These are phyloP conservation scores for Connochaetes taurinus DNA, from an alignment of 2,113 vertebrate species.

Conservation along the genomic window DNA sequence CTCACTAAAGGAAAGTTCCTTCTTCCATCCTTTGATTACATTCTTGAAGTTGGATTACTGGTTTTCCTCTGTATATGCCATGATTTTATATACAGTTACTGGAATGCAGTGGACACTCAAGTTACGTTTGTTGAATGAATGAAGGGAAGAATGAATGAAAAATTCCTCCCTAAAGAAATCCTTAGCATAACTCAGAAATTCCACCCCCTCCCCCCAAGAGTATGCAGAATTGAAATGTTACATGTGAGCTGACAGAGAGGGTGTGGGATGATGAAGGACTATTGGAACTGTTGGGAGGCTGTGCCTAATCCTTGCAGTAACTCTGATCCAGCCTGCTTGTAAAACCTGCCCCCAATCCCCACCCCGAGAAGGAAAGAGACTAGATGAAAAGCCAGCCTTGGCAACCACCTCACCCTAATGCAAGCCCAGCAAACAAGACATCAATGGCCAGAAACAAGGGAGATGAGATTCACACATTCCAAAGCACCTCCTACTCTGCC, in stretches of 20 bases:
- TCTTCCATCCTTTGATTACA: neutral
- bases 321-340: neutral
- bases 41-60: conserved; percentile 6
- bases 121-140: conserved; percentile 24
- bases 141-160: conserved; percentile 16
- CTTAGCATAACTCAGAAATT: neutral
- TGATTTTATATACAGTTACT: neutral
- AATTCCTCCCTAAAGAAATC: conserved; percentile 23
- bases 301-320: neutral
- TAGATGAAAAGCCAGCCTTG: neutral
- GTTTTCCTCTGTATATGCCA: conserved; percentile 22
- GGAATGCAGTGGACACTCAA: neutral
- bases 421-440: neutral
- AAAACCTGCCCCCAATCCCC: neutral
- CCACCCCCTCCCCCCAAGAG: neutral
- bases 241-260: neutral
- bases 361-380: neutral
- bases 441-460: neutral
- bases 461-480: neutral
- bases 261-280: neutral
- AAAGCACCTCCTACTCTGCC: neutral
- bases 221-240: neutral
- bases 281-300: neutral
- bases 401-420: neutral
- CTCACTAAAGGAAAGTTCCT: neutral